phyloP scores from a whole-genome alignment of 1,140 invertebrate species.

The Trachymyrmex cornetzi region DNA sequence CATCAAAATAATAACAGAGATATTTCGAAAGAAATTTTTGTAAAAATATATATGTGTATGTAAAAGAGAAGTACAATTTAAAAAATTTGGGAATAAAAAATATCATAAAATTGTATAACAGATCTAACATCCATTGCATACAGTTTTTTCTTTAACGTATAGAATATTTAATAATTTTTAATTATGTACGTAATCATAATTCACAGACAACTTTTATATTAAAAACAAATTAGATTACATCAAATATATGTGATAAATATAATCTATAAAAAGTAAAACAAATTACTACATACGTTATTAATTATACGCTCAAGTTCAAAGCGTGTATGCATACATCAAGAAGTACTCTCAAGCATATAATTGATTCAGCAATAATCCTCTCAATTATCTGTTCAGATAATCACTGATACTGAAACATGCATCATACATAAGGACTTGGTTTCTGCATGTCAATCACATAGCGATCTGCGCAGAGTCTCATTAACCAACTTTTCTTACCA shows the following conservation, averaged over 20 bases:
- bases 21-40: neutral
- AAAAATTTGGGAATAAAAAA: too few species aligned
- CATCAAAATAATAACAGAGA: neutral
- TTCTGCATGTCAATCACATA: conserved; percentile 38
- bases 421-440: conserved; percentile 13
- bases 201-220: neutral
- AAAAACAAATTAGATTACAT: neutral
- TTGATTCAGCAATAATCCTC: conserved; percentile 32
- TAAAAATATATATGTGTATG: too few species aligned
- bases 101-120: too few species aligned
- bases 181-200: too few species aligned
- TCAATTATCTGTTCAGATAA: conserved; percentile 50
- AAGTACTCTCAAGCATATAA: conserved; percentile 25
- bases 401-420: conserved; percentile 33
- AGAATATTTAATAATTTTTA: neutral
- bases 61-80: too few species aligned
- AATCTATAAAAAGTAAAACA: neutral
- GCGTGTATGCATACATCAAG: neutral
- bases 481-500: conserved; percentile 46
- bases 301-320: neutral
- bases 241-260: neutral
- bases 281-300: conserved; percentile 5
- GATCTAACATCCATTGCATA: too few species aligned
- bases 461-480: conserved; percentile 27
- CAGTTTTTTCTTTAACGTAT: too few species aligned